Base-by-base conservation (phyloP, 2,113 vertebrate genomes). In the Sterrhoptilus dennistouni region DNA sequence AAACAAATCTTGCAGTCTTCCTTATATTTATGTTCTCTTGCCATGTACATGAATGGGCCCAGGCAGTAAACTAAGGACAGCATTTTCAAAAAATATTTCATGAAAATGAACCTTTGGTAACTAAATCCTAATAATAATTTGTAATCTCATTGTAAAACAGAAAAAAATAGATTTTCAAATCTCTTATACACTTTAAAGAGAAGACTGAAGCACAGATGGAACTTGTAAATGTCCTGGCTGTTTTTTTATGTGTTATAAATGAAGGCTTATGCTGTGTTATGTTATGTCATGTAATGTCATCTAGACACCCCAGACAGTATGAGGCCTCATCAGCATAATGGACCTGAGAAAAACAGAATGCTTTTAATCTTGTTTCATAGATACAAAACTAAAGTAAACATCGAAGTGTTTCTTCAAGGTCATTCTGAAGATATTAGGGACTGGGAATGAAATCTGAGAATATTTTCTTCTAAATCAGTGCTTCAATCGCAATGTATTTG, bases 1-100 rank as follows among this genome's bases (percentile, higher is more conserved):
- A 96, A 95, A 70, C 75, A 45, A 28, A 90, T 90, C 31, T 90
- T 90, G 50, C 65, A 89, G 35, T 90, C 83, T 89, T 88, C 71
- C 28, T 92, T 56, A 45, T 21, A 84, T 89, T 96, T 96, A 90
- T 20, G 8, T 64, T 95, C 40, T 63, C 36, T 50, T 89, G 72
- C 20, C 71, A 19, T n/a, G 24, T 61, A 66, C 35, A 66, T 7
- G 54, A 50, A 70, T 78, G 29, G 19, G 6, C 13, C 64, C 59
- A 66, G 14, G 29, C 12, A 57, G 50, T 29, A 92, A 77, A 57
- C 31, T 33, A 85, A 75, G 29, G 33, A 42, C 7, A 95, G n/a
- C 1, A 45, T 70, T 83, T 88, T 36, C 11, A 75, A 94, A 95
- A 86, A 65, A 60, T 16, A 69, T 1, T 7, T 29, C 36, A 77